phyloP scores from a whole-genome alignment of 23 tunicate species.

The Styela clava region DNA sequence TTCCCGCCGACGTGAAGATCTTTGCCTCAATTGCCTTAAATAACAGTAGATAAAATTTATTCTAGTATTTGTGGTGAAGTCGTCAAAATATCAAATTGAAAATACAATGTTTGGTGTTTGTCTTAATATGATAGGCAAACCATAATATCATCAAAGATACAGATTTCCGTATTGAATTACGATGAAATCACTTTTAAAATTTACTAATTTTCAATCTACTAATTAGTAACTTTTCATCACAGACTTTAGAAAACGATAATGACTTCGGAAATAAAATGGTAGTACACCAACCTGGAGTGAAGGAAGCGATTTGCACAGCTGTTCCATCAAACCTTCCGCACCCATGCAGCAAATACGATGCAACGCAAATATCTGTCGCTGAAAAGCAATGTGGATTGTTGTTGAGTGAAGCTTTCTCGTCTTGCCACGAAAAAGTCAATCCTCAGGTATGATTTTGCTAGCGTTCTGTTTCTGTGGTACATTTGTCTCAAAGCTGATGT shows the following conservation, averaged over 20 bases:
- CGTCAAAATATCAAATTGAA: neutral
- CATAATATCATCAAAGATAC: no score
- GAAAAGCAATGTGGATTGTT: constrained; percentile 54
- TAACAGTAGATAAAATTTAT: neutral
- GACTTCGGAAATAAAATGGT: constrained; percentile 73
- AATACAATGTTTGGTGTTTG: neutral
- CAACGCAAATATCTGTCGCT: constrained; percentile 19
- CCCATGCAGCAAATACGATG: constrained; percentile 52
- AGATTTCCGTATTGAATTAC: neutral
- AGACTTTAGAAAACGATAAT: constrained; percentile 38
- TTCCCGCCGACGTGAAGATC: neutral
- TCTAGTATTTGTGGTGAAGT: neutral
- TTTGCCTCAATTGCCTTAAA: no score
- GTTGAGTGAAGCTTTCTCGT: constrained; percentile 42
- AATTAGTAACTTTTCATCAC: no score
- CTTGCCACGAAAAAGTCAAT: constrained; percentile 58
- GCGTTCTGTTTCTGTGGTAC: neutral
- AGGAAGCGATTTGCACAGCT: constrained; percentile 27
- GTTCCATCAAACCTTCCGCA: constrained; percentile 52
- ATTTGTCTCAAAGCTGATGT: neutral
- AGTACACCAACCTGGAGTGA: constrained; percentile 15
- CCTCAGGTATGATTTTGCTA: neutral
- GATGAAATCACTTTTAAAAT: neutral
- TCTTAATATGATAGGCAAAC: no score
- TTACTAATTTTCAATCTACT: no score